Conservation (phyloP, 2,113 vertebrate genomes). For the Muntiacus muntjak region DNA sequence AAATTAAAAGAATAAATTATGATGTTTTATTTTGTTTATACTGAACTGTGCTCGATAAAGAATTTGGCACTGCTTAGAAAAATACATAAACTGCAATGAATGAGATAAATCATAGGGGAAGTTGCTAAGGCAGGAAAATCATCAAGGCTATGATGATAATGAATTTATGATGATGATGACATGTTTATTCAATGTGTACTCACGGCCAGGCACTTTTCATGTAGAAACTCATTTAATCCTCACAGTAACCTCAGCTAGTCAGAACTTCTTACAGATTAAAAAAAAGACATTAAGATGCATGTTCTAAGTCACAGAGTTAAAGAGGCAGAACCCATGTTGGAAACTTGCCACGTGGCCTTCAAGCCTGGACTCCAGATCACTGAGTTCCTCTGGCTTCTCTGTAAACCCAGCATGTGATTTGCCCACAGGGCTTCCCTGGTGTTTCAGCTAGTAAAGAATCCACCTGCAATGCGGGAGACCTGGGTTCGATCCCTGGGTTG, state of each 20-base stretch:
- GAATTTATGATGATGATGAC: background rate
- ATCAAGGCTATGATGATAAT: background rate
- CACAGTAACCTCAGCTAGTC: background rate
- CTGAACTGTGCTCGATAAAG: background rate
- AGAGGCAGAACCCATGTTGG: background rate
- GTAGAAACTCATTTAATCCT: background rate
- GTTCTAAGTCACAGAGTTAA: background rate
- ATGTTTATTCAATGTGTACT: background rate
- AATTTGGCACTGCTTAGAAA: conserved; percentile 14
- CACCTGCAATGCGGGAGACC: background rate
- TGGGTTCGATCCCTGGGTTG: background rate
- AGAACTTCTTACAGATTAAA: background rate
- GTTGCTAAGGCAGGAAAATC: background rate
- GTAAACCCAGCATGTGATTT: background rate
- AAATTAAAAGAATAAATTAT: background rate
- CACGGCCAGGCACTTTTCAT: background rate
- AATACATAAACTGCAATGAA: background rate
- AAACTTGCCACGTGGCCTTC: background rate
- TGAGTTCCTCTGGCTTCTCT: background rate
- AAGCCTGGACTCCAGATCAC: background rate
- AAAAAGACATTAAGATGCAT: background rate
- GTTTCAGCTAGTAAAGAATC: background rate
- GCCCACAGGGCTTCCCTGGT: background rate
- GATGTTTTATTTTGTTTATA: background rate
- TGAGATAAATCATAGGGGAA: background rate